Conservation (phyloP, 2,888 invertebrate genomes). For the Eumacrocentrus americanus region DNA sequence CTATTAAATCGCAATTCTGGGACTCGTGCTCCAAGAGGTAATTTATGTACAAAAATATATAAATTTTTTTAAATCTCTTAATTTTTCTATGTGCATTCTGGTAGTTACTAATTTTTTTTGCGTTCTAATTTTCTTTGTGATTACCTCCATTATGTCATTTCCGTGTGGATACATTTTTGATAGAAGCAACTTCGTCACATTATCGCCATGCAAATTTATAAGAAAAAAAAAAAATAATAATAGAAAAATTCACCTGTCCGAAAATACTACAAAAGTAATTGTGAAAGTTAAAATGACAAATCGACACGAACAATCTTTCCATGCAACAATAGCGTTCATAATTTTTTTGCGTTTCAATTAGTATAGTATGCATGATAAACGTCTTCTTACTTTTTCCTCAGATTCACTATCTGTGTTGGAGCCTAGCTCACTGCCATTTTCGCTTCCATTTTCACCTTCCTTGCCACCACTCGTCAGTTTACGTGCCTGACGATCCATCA, state of each 20-base stretch:
- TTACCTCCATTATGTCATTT: conserved; percentile 28
- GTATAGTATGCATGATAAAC: too few species aligned
- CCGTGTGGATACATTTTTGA: conserved; percentile 54
- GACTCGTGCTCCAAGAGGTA: neutral
- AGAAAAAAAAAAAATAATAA: neutral
- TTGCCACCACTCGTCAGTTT: conserved; percentile 74
- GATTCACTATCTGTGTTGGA: conserved; percentile 88
- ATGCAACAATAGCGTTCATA: conserved; percentile 11
- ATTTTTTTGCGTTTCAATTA: conserved; percentile 18
- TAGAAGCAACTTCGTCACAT: conserved; percentile 16
- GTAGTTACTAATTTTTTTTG: neutral
- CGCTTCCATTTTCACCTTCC: conserved; percentile 73
- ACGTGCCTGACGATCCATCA: conserved; percentile 87
- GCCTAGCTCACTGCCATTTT: conserved; percentile 82
- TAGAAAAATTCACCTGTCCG: neutral
- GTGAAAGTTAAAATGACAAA: conserved; percentile 4
- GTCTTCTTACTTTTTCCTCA: conserved; percentile 82
- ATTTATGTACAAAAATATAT: neutral
- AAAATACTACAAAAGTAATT: neutral
- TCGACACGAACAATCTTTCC: conserved; percentile 10
- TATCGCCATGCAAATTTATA: conserved; percentile 27
- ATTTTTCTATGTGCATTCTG: conserved; percentile 6
- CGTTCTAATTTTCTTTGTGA: neutral
- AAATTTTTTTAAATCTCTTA: conserved; percentile 19
- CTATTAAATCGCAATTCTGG: conserved; percentile 3